These are phyloP conservation scores for Toxotes lorentzi DNA, from an alignment of 2,797 vertebrate genomes.

Conservation along the genomic window DNA sequence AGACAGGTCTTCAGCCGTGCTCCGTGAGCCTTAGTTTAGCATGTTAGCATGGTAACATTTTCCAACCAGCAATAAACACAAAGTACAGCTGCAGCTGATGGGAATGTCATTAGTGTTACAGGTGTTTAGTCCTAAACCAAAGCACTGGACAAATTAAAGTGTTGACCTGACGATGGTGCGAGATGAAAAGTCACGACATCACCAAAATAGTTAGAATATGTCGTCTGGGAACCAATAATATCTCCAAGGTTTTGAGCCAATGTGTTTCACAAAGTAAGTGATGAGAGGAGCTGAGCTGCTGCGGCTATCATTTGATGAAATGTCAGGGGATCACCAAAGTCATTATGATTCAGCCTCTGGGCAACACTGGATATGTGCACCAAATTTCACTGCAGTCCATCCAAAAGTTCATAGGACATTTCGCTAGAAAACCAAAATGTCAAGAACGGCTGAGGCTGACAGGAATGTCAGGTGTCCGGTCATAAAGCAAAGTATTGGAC, in stretches of 20 bases:
- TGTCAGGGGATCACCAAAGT: slow-evolving; percentile 1
- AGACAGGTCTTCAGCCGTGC: background rate
- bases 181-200: background rate
- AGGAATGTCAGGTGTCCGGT: background rate
- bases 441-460: background rate
- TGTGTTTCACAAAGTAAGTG: background rate
- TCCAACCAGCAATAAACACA: background rate
- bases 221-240: background rate
- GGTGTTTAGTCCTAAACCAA: background rate
- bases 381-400: background rate
- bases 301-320: background rate
- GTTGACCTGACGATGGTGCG: background rate
- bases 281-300: background rate
- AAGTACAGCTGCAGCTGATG: background rate
- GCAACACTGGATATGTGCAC: background rate
- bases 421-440: background rate
- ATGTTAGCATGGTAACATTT: background rate
- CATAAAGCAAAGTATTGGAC: background rate
- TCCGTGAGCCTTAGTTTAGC: background rate
- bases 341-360: background rate
- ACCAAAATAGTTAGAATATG: background rate
- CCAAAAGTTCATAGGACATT: background rate
- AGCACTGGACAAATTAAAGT: background rate
- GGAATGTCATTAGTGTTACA: background rate
- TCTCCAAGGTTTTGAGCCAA: background rate